Base-by-base conservation (phyloP, 2,113 vertebrate species). In the Talpa occidentalis region DNA sequence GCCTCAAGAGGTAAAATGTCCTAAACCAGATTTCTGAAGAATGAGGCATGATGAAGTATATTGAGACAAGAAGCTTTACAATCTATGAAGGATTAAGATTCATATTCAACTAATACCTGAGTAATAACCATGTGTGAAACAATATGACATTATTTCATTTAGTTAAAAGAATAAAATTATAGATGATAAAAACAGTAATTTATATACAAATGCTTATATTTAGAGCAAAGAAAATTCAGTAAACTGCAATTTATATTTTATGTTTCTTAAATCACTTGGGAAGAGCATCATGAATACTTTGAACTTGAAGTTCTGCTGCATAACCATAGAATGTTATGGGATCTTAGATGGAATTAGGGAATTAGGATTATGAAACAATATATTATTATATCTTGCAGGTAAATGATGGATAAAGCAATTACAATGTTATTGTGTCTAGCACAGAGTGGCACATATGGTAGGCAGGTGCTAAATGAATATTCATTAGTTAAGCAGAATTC, bases 381-480 rank as follows among this genome's bases (percentile, higher is more conserved):
- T 8, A 12, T 49, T 32, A 52, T 76, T 83, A 83, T 35, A 64
- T 47, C 47, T 30, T 74, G 12, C 85, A 76, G 56, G 62, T 82
- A 56, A 73, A 40, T 4, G 26, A 90, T 40, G 44, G 54, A 52
- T 88, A 47, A 81, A 88, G 62, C 56, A 52, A 86, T 17, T 86
- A 59, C 62, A 89, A 78, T 70, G 74, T 52, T 77, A 85, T 70
- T 77, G 56, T 85, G 73, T 88, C 74, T 79, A 92, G 72, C 74
- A 82, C 52, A 66, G 49, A 64, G 56, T 19, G 42, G 62, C 79
- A 56, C 64, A 78, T 73, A 86, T 72, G 87, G 85, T 3, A 28
- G 74, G 35, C 86, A 96, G 67, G 91, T 74, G n/a, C 42, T 82
- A 32, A 9, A 40, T 67, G 86, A 90, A 79, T 79, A 89, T 79